phyloP scores from a whole-genome alignment of 1,140 invertebrate species.

The Euura saliciscinereae region DNA sequence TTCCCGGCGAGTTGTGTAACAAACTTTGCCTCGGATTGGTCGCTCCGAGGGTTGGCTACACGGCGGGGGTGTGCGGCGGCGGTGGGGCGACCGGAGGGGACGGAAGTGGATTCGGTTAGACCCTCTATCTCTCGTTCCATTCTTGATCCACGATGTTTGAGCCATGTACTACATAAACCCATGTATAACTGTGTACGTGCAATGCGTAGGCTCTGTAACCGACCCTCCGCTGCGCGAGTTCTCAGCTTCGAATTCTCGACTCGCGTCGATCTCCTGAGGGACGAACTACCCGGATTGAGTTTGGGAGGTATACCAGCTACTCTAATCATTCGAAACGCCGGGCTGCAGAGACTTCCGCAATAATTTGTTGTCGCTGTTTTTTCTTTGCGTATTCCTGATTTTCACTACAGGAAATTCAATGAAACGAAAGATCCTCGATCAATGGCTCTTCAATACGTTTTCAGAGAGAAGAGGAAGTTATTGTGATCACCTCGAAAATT shows the following conservation, averaged over 20 bases:
- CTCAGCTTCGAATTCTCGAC: slow-evolving; percentile 3
- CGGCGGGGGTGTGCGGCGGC: slow-evolving; percentile 26
- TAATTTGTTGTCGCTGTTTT: neutral
- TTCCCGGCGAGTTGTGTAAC: slow-evolving; percentile 57
- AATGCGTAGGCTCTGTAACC: slow-evolving; percentile 28
- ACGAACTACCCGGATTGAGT: neutral
- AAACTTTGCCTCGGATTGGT: slow-evolving; percentile 60
- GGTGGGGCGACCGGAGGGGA: slow-evolving; percentile 14
- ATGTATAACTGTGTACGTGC: neutral
- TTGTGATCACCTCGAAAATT: too few relatives aligned
- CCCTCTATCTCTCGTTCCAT: slow-evolving; percentile 41
- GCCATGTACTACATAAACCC: neutral
- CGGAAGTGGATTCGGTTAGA: slow-evolving; percentile 51
- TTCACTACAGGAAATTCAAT: too few relatives aligned
- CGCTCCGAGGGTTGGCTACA: slow-evolving; percentile 54
- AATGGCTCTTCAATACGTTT: too few relatives aligned
- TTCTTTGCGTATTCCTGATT: too few relatives aligned
- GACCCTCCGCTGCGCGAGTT: slow-evolving; percentile 23
- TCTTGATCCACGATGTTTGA: slow-evolving; percentile 9
- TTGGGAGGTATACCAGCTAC: neutral
- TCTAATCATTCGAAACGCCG: neutral
- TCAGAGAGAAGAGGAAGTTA: too few relatives aligned
- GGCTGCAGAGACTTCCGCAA: neutral
- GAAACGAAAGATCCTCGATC: too few relatives aligned
- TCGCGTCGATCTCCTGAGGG: neutral